A percentile compares a stretch with the other conserved stretches of the same genome.
Evolutionary conservation across 2,797 vertebrate genomes (phyloP).

Genomic region (Oryzias sinensis): DNA sequence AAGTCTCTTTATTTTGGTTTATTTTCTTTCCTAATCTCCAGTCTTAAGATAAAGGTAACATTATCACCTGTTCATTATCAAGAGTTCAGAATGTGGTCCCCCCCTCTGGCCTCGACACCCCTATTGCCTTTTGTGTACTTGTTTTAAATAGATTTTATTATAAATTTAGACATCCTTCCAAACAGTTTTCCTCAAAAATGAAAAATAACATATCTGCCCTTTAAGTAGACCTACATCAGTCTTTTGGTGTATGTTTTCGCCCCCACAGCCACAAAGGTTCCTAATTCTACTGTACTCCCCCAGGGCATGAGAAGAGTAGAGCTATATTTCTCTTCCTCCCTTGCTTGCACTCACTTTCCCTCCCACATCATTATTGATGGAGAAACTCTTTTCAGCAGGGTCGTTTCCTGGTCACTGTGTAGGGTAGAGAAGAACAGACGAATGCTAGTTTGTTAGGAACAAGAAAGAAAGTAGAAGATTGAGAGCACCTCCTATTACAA

Average conservation of each 20-base stretch:
- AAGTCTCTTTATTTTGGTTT: too few species aligned
- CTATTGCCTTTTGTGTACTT: slow-evolving; percentile 4
- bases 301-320: slow-evolving; percentile 12
- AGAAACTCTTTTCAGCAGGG: slow-evolving; percentile 38
- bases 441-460: slow-evolving; percentile 8
- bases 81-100: neutral
- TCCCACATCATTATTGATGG: slow-evolving; percentile 54
- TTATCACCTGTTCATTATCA: neutral
- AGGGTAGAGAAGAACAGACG: slow-evolving; percentile 12
- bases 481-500: slow-evolving; percentile 24
- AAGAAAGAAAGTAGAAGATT: slow-evolving; percentile 11
- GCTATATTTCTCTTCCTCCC: slow-evolving; percentile 31
- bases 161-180: slow-evolving; percentile 25
- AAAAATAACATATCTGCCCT: slow-evolving; percentile 30
- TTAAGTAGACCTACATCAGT: slow-evolving; percentile 23
- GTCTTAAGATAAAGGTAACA: neutral
- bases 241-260: slow-evolving; percentile 1
- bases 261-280: slow-evolving; percentile 11
- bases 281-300: slow-evolving; percentile 19
- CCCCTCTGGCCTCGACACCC: neutral
- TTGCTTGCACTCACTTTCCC: slow-evolving; percentile 12
- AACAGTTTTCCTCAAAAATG: slow-evolving; percentile 44
- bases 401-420: slow-evolving; percentile 53
- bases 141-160: slow-evolving; percentile 28
- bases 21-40: too few species aligned